Conservation (phyloP, 2,888 invertebrate genomes). For the Eupithecia dodoneata region DNA sequence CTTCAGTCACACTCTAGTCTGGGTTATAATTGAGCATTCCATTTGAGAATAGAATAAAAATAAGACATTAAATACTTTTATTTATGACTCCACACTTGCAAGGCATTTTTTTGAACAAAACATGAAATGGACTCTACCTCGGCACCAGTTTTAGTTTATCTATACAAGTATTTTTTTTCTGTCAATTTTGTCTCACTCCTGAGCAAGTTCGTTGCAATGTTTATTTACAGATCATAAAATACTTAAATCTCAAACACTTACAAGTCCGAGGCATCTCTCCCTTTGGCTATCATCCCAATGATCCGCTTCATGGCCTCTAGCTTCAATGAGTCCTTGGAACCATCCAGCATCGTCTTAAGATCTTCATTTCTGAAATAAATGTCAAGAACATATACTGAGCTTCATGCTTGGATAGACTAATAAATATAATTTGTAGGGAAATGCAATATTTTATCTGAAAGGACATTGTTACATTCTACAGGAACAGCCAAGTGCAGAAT, state of each 20-base stretch:
- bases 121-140: too few species aligned
- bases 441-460: too few species aligned
- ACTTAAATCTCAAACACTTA: constrained; percentile 67
- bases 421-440: too few species aligned
- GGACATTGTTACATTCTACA: too few species aligned
- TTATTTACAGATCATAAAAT: neutral
- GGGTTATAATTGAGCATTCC: neutral
- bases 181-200: neutral
- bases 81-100: too few species aligned
- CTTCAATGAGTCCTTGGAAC: constrained; percentile 98
- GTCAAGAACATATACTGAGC: neutral
- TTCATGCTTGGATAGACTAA: neutral
- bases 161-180: neutral
- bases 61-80: too few species aligned
- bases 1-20: neutral
- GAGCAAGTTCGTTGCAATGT: neutral
- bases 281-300: constrained; percentile 99
- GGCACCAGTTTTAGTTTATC: too few species aligned
- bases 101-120: too few species aligned
- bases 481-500: too few species aligned
- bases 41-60: too few species aligned
- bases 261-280: constrained; percentile 98
- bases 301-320: constrained; percentile 99
- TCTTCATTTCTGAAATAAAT: constrained; percentile 92
- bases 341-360: constrained; percentile 98